Percentiles rank a stretch among this genome's conserved stretches.
phyloP scores from a whole-genome alignment of 1,140 invertebrate species.

The Pogonus chalceus region DNA sequence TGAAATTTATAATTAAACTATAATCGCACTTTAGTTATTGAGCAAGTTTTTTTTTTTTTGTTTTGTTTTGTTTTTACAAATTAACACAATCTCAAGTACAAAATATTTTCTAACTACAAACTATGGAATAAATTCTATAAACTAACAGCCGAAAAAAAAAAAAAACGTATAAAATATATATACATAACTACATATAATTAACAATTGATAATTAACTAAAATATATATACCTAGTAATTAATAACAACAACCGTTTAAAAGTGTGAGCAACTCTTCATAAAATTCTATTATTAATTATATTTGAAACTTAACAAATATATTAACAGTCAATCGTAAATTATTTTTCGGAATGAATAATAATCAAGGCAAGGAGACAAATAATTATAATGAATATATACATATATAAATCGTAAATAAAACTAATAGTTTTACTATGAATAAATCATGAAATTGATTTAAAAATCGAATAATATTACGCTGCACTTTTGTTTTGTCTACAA shows the following conservation, averaged over 20 bases:
- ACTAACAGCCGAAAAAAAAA: background rate
- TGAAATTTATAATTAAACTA: background rate
- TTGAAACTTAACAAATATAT: conserved; percentile 2
- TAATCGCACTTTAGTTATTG: background rate
- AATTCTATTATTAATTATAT: background rate
- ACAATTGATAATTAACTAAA: no score
- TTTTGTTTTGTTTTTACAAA: background rate
- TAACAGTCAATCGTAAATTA: background rate
- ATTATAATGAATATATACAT: no score
- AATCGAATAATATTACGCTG: no score
- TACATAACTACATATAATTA: no score
- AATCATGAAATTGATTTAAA: no score
- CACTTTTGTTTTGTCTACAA: no score
- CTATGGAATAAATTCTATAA: background rate
- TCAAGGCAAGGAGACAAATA: background rate
- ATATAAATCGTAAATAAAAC: no score
- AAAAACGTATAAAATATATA: background rate
- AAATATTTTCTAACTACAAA: background rate
- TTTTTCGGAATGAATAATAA: background rate
- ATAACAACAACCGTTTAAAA: background rate
- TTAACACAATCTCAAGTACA: background rate
- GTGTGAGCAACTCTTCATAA: conserved; percentile 1
- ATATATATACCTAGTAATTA: background rate
- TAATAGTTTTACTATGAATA: no score
- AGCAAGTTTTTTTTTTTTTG: background rate